These are phyloP conservation scores for Drosophila hydei DNA, from an alignment of 1,140 invertebrate species.

Conservation along the genomic window DNA sequence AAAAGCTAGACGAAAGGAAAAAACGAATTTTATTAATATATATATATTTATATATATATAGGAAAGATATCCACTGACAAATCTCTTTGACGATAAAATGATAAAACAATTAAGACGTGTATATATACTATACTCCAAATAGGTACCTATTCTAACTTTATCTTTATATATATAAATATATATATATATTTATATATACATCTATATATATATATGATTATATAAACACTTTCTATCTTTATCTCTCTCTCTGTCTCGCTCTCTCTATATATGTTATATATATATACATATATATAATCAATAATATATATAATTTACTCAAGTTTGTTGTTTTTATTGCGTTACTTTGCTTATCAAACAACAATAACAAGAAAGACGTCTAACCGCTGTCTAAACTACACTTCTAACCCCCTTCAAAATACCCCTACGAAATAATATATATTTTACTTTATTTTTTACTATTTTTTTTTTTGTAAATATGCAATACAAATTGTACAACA, in stretches of 20 bases:
- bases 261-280: constrained; percentile 38
- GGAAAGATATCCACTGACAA: constrained; percentile 63
- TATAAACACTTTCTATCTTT: constrained; percentile 34
- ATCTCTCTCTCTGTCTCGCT: constrained; percentile 51
- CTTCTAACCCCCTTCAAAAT: not conserved
- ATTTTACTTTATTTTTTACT: constrained; percentile 54
- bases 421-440: constrained; percentile 44
- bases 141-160: constrained; percentile 37
- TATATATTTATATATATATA: constrained; percentile 40
- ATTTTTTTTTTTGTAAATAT: constrained; percentile 83
- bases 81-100: constrained; percentile 82
- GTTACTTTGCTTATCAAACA: constrained; percentile 60
- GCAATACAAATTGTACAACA: constrained; percentile 42
- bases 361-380: constrained; percentile 20
- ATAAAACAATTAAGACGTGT: constrained; percentile 82
- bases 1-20: constrained; percentile 54
- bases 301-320: constrained; percentile 45
- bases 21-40: constrained; percentile 6
- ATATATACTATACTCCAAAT: constrained; percentile 63
- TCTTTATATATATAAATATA: constrained; percentile 50
- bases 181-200: constrained; percentile 41
- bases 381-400: constrained; percentile 6
- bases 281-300: constrained; percentile 52
- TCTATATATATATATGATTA: constrained; percentile 40
- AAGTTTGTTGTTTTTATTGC: constrained; percentile 71